Evolutionary conservation across 2,888 invertebrate species (phyloP), one percentile per base, ranked within the genome.

Genomic region (Trichopoda pennipes): DNA sequence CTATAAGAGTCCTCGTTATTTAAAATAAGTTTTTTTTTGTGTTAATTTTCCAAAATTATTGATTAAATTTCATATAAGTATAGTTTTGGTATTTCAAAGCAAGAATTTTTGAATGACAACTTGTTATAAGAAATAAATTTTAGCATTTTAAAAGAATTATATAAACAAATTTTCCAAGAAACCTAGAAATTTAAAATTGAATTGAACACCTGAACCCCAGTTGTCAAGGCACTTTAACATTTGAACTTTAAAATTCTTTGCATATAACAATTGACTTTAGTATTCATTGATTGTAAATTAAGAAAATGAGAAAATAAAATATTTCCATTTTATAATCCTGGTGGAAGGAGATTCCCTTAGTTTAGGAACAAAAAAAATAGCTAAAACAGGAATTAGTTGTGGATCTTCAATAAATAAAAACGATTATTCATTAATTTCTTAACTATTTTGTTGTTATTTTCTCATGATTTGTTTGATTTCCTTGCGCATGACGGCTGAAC

Each of bases 401-500:
- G 3, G 49, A 19, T 10, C 2, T 19, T 3, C 2, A 49, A 49
- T 9, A 49, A 49, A 49, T 4, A 44, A 44, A 44, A 44, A 44
- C 14, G 16, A 42, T 42, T 17, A 4, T 28, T 28, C 1, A 7
- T 28, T 28, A 38, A 49, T 17, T 17, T 17, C 17, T 19, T 49
- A 3, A 1, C 47, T 49, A 6, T 44, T 16, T 17, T 17, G 9
- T 1, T 49, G 8, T 7, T 1, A 17, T 9, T 17, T 63, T 63
- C 42, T 55, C 44, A 19, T 21, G 35, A 55, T n/a, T 23, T n/a
- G n/a, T 8, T 56, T 74, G 73, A 76, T 68, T 8, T 51, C 42
- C 44, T 16, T 73, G 78, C 78, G 78, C 78, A 79, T 58, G 60
- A 35, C 66, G 16, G 28, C 49, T 64, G 35, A 47, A 69, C 60